Evolutionary conservation across 2,797 vertebrate genomes (phyloP), one percentile per base, ranked within the genome.

Genomic region (Bufotes viridis): DNA sequence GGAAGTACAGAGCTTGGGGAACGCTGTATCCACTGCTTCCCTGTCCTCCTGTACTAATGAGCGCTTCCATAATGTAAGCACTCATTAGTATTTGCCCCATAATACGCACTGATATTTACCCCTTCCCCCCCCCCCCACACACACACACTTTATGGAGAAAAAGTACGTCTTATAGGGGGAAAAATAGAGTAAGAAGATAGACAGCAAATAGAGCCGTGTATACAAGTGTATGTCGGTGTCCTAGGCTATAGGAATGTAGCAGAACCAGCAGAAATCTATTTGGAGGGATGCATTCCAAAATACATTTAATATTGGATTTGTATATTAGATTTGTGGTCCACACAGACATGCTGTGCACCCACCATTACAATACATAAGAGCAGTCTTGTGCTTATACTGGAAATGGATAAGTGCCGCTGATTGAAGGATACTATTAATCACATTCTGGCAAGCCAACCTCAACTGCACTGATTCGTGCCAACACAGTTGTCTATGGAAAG

Each of bases 391-490:
- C 78, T 58, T 65, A 11, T 18, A 81, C 15, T 69, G n/a, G 18
- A 49, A 61, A 63, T 63, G 29, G 60, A 65, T 24, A 82, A 69
- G 65, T 49, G 79, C 79, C n/a, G 49, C 63, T 82, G 20, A 53
- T 82, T 82, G 42, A 82, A 55, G 81, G 24, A 69, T 69, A 20
- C 63, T 69, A 70, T 84, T 58, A 84, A 84, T 42, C 69, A 84
- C n/a, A 84, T 61, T 75, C 58, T 74, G 53, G 82, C 82, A 84
- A n/a, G n/a, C 26, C 74, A 22, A 34, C 58, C 29, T 67, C 81
- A 3, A 26, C n/a, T 61, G 29, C 26, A 6, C 14, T 60, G 29
- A 8, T 42, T 49, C 75, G 22, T 51, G 57, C 67, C 81, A 83
- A 83, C 53, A 34, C 65, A 70, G 53, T 72, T 72, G 67, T 60